Percentiles rank a stretch among this genome's conserved stretches.
Conservation (phyloP, 2,888 invertebrate species). For the Elysia crispata region DNA sequence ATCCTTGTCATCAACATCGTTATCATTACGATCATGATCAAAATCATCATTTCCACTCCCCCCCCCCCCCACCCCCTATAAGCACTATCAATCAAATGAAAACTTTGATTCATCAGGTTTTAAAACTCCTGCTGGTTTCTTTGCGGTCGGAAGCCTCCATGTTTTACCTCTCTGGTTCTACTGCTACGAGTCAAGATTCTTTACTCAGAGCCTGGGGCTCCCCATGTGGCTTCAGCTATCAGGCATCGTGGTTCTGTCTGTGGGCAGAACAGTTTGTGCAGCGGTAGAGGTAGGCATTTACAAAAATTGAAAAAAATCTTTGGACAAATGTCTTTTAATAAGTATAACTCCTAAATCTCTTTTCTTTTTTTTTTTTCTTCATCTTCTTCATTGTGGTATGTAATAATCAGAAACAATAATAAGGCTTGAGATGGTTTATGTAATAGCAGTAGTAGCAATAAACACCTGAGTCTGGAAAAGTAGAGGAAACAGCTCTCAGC, state of each 20-base stretch:
- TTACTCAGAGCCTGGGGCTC: slow-evolving; percentile 77
- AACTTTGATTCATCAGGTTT: slow-evolving; percentile 63
- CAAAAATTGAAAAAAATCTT: no score
- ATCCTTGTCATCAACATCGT: not conserved
- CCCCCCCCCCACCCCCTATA: no score
- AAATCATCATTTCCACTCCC: not conserved
- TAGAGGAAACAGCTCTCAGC: no score
- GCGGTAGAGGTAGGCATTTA: not conserved
- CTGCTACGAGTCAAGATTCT: slow-evolving; percentile 83
- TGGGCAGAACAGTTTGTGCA: slow-evolving; percentile 80
- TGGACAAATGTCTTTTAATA: no score
- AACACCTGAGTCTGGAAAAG: no score
- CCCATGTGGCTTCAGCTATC: slow-evolving; percentile 27
- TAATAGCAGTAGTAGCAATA: no score
- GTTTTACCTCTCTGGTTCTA: slow-evolving; percentile 71
- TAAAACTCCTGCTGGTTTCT: slow-evolving; percentile 64
- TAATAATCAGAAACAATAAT: no score
- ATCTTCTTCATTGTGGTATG: no score
- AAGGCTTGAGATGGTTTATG: no score
- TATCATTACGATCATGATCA: not conserved
- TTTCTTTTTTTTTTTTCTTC: no score
- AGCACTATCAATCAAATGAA: no score
- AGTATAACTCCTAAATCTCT: no score
- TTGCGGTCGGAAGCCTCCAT: slow-evolving; percentile 67
- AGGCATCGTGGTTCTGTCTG: slow-evolving; percentile 80